Percentiles rank a stretch among this genome's conserved stretches.
Conservation (phyloP, 2,888 invertebrate species). For the Acrocera orbiculus region DNA sequence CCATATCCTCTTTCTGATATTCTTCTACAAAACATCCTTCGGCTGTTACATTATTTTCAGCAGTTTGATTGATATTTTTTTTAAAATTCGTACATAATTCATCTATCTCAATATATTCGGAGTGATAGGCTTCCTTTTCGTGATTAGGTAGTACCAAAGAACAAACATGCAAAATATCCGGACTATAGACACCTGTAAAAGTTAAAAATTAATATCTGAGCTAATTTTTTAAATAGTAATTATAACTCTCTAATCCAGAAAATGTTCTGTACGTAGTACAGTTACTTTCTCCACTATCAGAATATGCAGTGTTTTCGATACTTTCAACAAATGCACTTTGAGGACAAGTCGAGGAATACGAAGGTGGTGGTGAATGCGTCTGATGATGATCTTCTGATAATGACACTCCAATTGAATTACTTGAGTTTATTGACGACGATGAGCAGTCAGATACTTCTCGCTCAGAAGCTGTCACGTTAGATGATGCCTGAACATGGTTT, state of each 20-base stretch:
- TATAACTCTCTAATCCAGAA: not conserved
- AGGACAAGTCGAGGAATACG: constrained; percentile 17
- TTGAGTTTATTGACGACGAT: not conserved
- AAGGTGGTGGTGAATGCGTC: constrained; percentile 28
- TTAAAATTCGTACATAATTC: constrained; percentile 12
- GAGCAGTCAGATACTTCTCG: not conserved
- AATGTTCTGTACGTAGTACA: not conserved
- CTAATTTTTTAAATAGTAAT: not conserved
- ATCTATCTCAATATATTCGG: constrained; percentile 20
- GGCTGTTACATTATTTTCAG: not conserved
- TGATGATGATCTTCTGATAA: too few relatives aligned
- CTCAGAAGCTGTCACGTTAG: constrained; percentile 4
- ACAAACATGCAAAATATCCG: constrained; percentile 27
- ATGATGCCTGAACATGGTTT: too few relatives aligned
- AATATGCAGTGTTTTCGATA: constrained; percentile 1
- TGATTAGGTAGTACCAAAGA: constrained; percentile 24
- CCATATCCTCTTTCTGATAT: constrained; percentile 27
- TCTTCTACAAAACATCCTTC: not conserved
- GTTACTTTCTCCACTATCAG: constrained; percentile 4
- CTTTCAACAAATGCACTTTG: constrained; percentile 5
- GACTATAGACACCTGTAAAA: constrained; percentile 25
- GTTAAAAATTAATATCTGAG: too few relatives aligned
- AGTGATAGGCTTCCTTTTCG: too few relatives aligned
- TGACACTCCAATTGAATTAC: too few relatives aligned
- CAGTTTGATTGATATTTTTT: not conserved